Base-by-base conservation (phyloP, 2,113 vertebrate genomes). In the Semnopithecus entellus region DNA sequence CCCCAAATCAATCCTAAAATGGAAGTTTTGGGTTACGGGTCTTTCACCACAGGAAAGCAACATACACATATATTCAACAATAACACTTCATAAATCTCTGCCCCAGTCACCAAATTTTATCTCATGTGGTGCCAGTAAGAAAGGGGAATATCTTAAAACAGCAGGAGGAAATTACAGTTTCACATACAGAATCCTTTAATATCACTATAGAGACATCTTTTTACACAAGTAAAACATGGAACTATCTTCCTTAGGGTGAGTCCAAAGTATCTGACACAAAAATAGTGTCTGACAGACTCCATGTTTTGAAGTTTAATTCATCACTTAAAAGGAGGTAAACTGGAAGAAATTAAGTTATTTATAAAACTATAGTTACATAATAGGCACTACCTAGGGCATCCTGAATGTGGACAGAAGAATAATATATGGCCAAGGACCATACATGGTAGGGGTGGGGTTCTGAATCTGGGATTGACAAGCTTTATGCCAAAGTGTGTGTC, bases 31-130 rank as follows among this genome's bases (percentile, higher is more conserved):
- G 87, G 73, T 92, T 92, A 68, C 11, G 30, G 57, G 32, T 50
- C 91, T 94, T 96, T 95, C 66, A 92, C 90, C 89, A 45, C 95
- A 87, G 73, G 84, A 96, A 95, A 94, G 91, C 64, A 96, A 57
- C 76, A 30, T 25, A 55, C 82, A 70, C 35, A 45, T 85, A 35
- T 14, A n/a, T 75, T 55, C 75, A 38, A 68, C 40, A 96, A 48
- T 38, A 95, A 72, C 45, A 76, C 76, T 52, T 76, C 88, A 85
- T 97, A 92, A 97, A 94, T 97, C 95, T 95, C 89, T 88, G 43
- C 57, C 72, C 90, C 45, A 30, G 83, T 80, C 90, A 70, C 72
- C 86, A 78, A 88, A 57, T 87, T 95, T 91, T 61, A 81, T 94
- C 81, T 97, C 38, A 61, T 52, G 68, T 84, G 50, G 14, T 93